Conservation (phyloP, 2,113 vertebrate genomes). For the Colossoma macropomum region DNA sequence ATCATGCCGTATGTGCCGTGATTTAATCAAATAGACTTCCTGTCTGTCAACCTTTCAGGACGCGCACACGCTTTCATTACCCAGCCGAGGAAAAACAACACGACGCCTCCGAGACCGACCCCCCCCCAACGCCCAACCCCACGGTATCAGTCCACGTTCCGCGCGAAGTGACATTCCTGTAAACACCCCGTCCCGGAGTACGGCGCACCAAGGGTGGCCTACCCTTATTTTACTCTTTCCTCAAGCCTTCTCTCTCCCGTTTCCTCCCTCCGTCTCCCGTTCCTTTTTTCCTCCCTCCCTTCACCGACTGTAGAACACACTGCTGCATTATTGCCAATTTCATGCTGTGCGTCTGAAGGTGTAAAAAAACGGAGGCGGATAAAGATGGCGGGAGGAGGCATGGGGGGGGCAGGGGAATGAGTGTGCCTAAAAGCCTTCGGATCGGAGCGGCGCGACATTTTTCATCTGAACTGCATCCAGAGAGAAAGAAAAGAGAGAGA, state of each 20-base stretch:
- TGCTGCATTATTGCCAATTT: slow-evolving; percentile 50
- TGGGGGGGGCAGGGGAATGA: slow-evolving; percentile 53
- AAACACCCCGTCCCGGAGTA: slow-evolving; percentile 13
- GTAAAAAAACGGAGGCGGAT: slow-evolving; percentile 37
- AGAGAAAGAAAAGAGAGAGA: slow-evolving; percentile 7
- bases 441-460: slow-evolving; percentile 48
- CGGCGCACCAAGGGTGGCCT: background rate
- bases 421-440: slow-evolving; percentile 62
- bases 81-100: slow-evolving; percentile 57
- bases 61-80: slow-evolving; percentile 66
- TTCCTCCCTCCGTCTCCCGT: background rate
- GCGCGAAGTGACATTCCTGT: slow-evolving; percentile 39
- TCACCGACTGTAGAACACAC: slow-evolving; percentile 6
- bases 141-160: slow-evolving; percentile 43
- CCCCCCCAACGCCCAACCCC: slow-evolving; percentile 43
- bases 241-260: background rate
- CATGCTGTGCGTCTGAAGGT: slow-evolving; percentile 52
- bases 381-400: slow-evolving; percentile 23
- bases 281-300: background rate
- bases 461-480: slow-evolving; percentile 49
- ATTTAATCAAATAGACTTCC: slow-evolving; percentile 69
- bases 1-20: slow-evolving; percentile 60
- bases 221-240: slow-evolving; percentile 16
- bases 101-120: slow-evolving; percentile 57
- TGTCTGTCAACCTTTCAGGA: slow-evolving; percentile 62